Base-by-base conservation (phyloP, 2,113 vertebrate genomes). In the Lipophrys pholis region DNA sequence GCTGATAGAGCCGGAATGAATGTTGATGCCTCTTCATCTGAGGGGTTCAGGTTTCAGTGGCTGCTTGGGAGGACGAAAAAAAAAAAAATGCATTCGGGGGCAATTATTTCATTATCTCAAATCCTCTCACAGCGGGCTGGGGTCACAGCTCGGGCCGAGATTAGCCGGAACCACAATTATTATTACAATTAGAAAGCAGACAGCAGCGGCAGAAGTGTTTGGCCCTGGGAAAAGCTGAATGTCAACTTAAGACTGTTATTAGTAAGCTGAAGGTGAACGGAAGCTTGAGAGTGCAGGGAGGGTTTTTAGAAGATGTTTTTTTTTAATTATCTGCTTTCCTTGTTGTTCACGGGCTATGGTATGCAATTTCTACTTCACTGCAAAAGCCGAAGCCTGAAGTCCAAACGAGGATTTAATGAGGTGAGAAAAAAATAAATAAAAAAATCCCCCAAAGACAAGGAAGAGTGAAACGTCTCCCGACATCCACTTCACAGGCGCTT, bases 41-140 rank as follows among this genome's bases (percentile, higher is more conserved):
- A 73, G 43, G 51, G 81, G 69, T 76, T 66, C 67, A 61, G 60
- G 72, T 85, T 83, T 82, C 69, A 54, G 74, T 40, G 12, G 50
- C 68, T 63, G 71, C 53, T 57, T 21, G 36, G 49, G 54, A 54
- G 21, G 21, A 30, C 21, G 21, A 30, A 30, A 30, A 30, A 30
- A 30, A 30, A 16, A 48, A 42, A 53, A 51, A 81, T 70, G 68
- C 68, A 65, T 88, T 90, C 81, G 80, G 74, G 74, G 55, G 64
- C 76, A 87, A 91, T 93, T 93, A 91, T 89, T 92, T 88, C 85
- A 88, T 90, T 86, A 90, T 91, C 84, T 83, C 59, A 76, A 87
- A 87, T 90, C 80, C 69, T 64, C 68, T 83, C 63, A 63, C 60
- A 67, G 74, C 30, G 16, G 70, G 58, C 62, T 36, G 17, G 69